Percentiles rank a stretch among this genome's conserved stretches.
Evolutionary conservation across 2,888 invertebrate genomes (phyloP).

Genomic region (Sialis fuliginosa): DNA sequence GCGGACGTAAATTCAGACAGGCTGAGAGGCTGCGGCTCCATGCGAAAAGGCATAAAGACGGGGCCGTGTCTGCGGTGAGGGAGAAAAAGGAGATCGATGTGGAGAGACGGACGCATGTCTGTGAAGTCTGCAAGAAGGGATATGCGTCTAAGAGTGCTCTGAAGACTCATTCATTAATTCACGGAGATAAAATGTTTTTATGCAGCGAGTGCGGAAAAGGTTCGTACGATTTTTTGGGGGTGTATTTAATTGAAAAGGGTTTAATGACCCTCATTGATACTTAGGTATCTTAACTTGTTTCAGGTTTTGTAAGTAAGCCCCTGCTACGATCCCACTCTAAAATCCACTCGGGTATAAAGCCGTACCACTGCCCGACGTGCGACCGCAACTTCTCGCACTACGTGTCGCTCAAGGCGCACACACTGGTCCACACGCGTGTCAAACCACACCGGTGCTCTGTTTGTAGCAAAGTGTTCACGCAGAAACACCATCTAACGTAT

Average conservation of each 20-base stretch:
- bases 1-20: background rate
- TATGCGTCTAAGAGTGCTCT: background rate
- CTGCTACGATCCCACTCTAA: background rate
- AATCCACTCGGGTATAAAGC: background rate
- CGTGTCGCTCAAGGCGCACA: constrained; percentile 1
- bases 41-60: background rate
- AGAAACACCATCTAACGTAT: background rate
- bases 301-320: background rate
- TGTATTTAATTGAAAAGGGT: too few relatives aligned
- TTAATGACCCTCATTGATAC: too few relatives aligned
- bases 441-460: constrained; percentile 1
- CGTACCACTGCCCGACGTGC: background rate
- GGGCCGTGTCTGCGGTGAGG: background rate
- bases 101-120: background rate
- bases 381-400: background rate
- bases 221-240: too few relatives aligned
- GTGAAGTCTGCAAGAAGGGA: constrained; percentile 1
- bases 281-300: too few relatives aligned
- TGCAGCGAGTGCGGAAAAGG: constrained; percentile 11
- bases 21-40: background rate
- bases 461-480: constrained; percentile 1
- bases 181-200: constrained; percentile 9
- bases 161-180: constrained; percentile 6
- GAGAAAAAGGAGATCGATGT: background rate
- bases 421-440: constrained; percentile 1